phyloP scores from a whole-genome alignment of 2,888 invertebrate genomes.

The Eudemis profundana region DNA sequence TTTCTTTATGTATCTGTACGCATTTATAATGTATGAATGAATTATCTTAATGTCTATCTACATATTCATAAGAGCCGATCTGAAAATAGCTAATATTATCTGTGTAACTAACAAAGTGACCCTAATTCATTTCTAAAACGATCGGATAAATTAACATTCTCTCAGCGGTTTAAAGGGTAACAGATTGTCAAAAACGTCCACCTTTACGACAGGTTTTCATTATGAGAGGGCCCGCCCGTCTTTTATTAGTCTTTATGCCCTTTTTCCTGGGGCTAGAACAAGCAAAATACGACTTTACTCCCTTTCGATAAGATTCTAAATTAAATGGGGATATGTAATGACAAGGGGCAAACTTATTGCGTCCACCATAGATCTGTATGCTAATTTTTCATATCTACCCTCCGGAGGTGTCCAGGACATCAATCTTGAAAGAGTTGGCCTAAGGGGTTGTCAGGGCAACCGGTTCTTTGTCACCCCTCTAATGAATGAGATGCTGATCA shows the following conservation, averaged over 20 bases:
- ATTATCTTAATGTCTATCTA: no score
- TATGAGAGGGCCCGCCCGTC: constrained; percentile 57
- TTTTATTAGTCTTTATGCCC: constrained; percentile 49
- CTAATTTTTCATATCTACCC: constrained; percentile 70
- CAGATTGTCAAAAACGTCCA: constrained; percentile 40
- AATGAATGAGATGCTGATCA: constrained; percentile 41
- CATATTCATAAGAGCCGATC: not conserved
- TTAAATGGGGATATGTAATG: not conserved
- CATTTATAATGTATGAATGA: no score
- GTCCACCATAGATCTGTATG: constrained; percentile 64
- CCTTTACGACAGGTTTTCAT: constrained; percentile 55
- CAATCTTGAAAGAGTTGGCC: constrained; percentile 65
- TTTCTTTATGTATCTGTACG: no score
- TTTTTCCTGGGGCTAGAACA: not conserved
- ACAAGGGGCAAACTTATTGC: constrained; percentile 14
- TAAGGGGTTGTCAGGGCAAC: constrained; percentile 62
- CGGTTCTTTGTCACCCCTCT: constrained; percentile 52
- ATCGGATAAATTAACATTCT: constrained; percentile 34
- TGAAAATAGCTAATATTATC: not conserved
- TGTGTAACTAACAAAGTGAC: constrained; percentile 1
- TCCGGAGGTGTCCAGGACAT: constrained; percentile 48
- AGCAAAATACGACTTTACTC: not conserved
- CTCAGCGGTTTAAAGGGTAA: constrained; percentile 34
- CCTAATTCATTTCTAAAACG: constrained; percentile 28
- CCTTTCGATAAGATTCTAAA: constrained; percentile 3